Conservation (phyloP, 2,888 invertebrate species). For the Copidosoma aretas region DNA sequence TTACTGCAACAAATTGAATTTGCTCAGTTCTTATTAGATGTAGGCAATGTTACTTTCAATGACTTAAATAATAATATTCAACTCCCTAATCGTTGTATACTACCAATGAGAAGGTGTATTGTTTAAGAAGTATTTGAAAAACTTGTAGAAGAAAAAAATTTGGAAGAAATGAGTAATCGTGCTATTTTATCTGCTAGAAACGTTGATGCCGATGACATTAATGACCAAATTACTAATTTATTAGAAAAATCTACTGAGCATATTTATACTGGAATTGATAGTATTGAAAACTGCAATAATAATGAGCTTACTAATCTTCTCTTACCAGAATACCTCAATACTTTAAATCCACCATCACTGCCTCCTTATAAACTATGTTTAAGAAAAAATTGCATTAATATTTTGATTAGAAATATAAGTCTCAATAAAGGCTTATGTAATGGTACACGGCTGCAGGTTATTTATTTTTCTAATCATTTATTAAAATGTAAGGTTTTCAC, state of each 20-base stretch:
- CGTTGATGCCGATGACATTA: constrained; percentile 40
- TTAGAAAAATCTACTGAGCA: constrained; percentile 30
- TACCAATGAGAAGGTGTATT: constrained; percentile 25
- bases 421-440: constrained; percentile 32
- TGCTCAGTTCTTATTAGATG: constrained; percentile 27
- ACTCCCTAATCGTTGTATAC: constrained; percentile 27
- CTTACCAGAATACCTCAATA: constrained; percentile 34
- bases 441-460: constrained; percentile 17
- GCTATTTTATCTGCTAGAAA: constrained; percentile 6
- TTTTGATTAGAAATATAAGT: constrained; percentile 30
- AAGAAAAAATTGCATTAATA: constrained; percentile 27
- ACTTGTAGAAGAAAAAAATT: constrained; percentile 31
- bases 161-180: constrained; percentile 32
- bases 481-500: constrained; percentile 35
- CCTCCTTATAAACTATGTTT: constrained; percentile 30
- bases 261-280: constrained; percentile 7
- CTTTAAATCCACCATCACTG: constrained; percentile 18
- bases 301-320: constrained; percentile 21
- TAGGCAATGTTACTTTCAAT: constrained; percentile 36
- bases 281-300: constrained; percentile 27
- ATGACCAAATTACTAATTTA: constrained; percentile 30
- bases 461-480: too few relatives aligned
- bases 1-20: constrained; percentile 34
- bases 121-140: constrained; percentile 34
- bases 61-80: constrained; percentile 24